Evolutionary conservation across 1,140 invertebrate genomes (phyloP), one percentile per base, ranked within the genome.

Genomic region (Spodoptera frugiperda): DNA sequence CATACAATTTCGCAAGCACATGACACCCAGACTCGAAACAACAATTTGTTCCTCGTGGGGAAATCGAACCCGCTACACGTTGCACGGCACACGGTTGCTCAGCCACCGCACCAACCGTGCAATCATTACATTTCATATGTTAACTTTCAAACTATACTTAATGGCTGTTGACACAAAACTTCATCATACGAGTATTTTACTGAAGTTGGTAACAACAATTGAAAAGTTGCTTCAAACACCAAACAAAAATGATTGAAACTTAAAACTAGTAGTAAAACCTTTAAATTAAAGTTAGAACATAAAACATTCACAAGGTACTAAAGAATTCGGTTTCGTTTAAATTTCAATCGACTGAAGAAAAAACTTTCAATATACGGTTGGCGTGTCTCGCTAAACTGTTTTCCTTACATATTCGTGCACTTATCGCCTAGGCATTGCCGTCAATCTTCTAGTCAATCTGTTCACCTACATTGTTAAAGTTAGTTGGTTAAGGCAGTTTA

Each of bases 361-460:
- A 68, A 39, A 67, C 59, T 48, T 78, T 78, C 78, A 78, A 80
- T 82, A 80, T 70, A 68, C 25, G 74, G 78, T 63, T 84, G 72
- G 83, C 82, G 79, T 83, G 82, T 75, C 59, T 55, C 19, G 48
- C 39, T 65, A 77, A 82, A 83, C 72, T 76, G 81, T 78, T 81
- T 73, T 76, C 72, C 72, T 78, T 80, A 77, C 81, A 78, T 65
- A 55, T 67, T 53, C 78, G 77, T 68, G 76, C 79, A 80, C 78
- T 84, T 80, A 84, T 81, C 76, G 79, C 39, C 55, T 70, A 79
- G 71, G 68, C 70, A 77, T 72, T 79, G 79, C 78, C 80, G 72
- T 78, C 80, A 81, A 82, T 80, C 77, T 74, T 49, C 33, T 44
- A 79, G 39, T 30, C 65, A 68, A 77, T 68, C 53, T 74, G 70